Evolutionary conservation across 2,797 vertebrate species (phyloP).

Genomic region (Sebastes alutus): DNA sequence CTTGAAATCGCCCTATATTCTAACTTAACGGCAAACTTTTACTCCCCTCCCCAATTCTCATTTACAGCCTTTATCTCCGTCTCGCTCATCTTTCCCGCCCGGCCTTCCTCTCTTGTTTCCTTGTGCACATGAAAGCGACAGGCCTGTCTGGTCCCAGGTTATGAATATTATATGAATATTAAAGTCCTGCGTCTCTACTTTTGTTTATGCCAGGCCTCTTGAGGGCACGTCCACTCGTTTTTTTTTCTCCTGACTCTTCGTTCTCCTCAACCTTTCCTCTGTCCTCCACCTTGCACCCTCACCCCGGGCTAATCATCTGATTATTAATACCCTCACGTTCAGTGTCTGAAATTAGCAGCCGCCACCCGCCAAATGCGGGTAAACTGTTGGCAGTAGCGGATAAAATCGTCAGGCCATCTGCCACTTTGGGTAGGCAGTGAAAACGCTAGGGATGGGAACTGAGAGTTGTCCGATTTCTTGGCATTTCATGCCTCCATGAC

Average conservation of each 20-base stretch:
- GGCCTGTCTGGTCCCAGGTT: constrained; percentile 32
- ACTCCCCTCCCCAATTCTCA: constrained; percentile 22
- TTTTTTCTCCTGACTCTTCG: neutral
- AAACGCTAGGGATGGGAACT: too few species aligned
- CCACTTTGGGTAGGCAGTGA: too few species aligned
- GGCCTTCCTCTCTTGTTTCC: constrained; percentile 9
- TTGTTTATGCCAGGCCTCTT: constrained; percentile 60
- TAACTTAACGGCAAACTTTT: constrained; percentile 36
- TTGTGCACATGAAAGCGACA: constrained; percentile 52
- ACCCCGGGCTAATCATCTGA: constrained; percentile 5
- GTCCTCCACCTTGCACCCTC: constrained; percentile 34
- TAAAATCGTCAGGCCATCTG: too few species aligned
- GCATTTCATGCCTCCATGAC: too few species aligned
- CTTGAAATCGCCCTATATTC: constrained; percentile 57
- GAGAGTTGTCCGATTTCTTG: too few species aligned
- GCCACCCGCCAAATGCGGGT: too few species aligned
- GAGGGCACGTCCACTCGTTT: constrained; percentile 21
- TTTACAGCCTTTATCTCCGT: constrained; percentile 15
- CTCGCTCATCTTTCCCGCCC: constrained; percentile 22
- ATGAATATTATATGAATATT: constrained; percentile 81
- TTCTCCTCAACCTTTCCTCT: neutral
- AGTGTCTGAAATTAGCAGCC: too few species aligned
- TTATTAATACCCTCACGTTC: constrained; percentile 17
- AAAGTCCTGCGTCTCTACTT: constrained; percentile 41
- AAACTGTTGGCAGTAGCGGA: too few species aligned